Evolutionary conservation across 2,797 vertebrate species (phyloP).

Genomic region (Natrix natrix): DNA sequence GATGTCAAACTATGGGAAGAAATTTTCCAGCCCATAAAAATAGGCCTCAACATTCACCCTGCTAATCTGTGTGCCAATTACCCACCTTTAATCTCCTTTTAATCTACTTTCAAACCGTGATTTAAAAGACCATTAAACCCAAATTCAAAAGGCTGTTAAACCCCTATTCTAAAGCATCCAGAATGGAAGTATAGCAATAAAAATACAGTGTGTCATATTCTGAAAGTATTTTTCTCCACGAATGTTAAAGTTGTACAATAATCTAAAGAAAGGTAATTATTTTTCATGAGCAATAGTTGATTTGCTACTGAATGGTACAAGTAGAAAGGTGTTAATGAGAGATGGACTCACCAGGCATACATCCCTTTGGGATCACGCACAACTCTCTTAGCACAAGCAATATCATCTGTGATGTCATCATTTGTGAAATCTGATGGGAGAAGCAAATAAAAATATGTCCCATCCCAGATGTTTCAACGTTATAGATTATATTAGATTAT

Average conservation of each 20-base stretch:
- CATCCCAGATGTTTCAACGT: background rate
- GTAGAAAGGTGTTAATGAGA: background rate
- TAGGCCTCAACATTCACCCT: background rate
- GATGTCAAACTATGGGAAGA: background rate
- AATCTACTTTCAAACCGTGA: background rate
- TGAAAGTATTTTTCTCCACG: background rate
- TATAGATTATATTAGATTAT: too few species aligned
- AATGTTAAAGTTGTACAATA: background rate
- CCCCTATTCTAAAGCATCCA: background rate
- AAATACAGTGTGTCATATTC: background rate
- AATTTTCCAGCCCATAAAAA: background rate
- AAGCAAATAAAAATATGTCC: background rate
- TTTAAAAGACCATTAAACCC: background rate
- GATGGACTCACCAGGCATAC: conserved; percentile 51
- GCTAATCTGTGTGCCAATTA: background rate
- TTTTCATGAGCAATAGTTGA: background rate
- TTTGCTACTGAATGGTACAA: background rate
- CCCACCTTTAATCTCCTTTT: too few species aligned
- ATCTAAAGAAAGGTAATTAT: background rate
- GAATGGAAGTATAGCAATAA: background rate
- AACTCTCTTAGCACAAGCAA: conserved; percentile 58
- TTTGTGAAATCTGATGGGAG: background rate
- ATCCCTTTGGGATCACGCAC: conserved; percentile 37
- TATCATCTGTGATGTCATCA: conserved; percentile 32
- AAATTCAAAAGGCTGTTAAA: background rate